These are phyloP conservation scores for Brotula barbata DNA, from an alignment of 2,797 vertebrate genomes.

Conservation along the genomic window DNA sequence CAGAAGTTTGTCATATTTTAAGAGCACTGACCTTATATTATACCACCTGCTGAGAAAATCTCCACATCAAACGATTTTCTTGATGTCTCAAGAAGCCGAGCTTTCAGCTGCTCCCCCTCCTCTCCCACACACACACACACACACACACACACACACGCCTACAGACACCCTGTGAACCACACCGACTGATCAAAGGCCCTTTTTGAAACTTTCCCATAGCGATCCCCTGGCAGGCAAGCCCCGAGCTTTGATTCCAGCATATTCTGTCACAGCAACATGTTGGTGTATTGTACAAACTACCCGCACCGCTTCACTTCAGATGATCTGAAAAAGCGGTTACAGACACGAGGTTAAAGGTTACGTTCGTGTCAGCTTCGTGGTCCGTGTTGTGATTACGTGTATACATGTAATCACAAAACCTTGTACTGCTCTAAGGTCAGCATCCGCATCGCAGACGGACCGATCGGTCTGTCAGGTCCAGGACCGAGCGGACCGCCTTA, in stretches of 20 bases:
- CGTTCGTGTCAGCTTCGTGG: background rate
- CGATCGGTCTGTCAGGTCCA: too few species aligned
- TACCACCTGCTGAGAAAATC: conserved; percentile 63
- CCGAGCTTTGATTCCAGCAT: conserved; percentile 42
- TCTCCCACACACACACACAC: conserved; percentile 8
- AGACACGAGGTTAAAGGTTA: background rate
- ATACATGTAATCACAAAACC: background rate
- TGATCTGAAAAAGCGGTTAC: conserved; percentile 17
- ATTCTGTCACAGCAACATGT: conserved; percentile 27
- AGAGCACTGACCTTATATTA: conserved; percentile 52
- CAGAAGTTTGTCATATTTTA: conserved; percentile 56
- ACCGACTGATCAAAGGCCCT: conserved; percentile 65
- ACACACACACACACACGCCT: conserved; percentile 1
- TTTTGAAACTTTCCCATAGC: conserved; percentile 49
- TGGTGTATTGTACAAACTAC: conserved; percentile 11
- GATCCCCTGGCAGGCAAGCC: conserved; percentile 40
- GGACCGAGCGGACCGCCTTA: too few species aligned
- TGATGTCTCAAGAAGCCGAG: conserved; percentile 49
- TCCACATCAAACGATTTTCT: conserved; percentile 72
- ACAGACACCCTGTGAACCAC: conserved; percentile 28
- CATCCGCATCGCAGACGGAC: too few species aligned
- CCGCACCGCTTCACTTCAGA: conserved; percentile 1
- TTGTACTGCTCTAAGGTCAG: too few species aligned
- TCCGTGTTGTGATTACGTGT: background rate
- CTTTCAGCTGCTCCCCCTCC: conserved; percentile 23